Conservation (phyloP, 2,888 invertebrate species). For the Platynereis dumerilii region DNA sequence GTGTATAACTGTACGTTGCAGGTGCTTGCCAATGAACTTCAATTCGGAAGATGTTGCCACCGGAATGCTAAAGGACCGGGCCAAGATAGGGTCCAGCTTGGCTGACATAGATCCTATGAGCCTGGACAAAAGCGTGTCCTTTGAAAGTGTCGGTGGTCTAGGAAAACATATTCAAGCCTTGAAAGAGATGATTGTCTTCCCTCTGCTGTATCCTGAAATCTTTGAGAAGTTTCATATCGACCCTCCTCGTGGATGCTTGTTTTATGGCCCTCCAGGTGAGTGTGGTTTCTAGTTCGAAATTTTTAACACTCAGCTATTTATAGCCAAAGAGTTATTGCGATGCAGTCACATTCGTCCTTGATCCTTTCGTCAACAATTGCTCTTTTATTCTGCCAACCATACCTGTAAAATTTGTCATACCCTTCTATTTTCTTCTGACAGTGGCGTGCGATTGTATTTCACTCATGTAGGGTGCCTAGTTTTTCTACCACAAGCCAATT, state of each 20-base stretch:
- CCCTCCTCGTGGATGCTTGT: conserved; percentile 87
- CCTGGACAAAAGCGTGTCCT: conserved; percentile 69
- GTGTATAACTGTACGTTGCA: conserved; percentile 37
- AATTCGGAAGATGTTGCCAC: conserved; percentile 55
- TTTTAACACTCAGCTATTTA: no score
- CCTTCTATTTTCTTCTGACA: no score
- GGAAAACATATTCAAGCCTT: conserved; percentile 83
- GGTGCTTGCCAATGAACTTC: conserved; percentile 66
- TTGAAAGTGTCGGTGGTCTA: conserved; percentile 81
- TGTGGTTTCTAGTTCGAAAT: no score
- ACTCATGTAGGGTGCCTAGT: no score
- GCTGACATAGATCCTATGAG: conserved; percentile 73
- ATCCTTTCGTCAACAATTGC: no score
- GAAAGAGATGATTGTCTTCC: conserved; percentile 90
- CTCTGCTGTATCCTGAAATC: conserved; percentile 87
- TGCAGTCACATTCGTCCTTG: no score
- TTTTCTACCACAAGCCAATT: no score
- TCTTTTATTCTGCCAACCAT: no score
- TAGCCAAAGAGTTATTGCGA: no score
- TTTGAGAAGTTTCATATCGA: conserved; percentile 83
- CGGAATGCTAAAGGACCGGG: conserved; percentile 55
- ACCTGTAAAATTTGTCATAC: no score
- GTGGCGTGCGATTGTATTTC: no score
- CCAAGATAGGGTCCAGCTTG: conserved; percentile 62
- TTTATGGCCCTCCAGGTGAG: conserved; percentile 87